Evolutionary conservation across 64 coral and sea anemone species (phyloP).

Genomic region (Porites australiensis): DNA sequence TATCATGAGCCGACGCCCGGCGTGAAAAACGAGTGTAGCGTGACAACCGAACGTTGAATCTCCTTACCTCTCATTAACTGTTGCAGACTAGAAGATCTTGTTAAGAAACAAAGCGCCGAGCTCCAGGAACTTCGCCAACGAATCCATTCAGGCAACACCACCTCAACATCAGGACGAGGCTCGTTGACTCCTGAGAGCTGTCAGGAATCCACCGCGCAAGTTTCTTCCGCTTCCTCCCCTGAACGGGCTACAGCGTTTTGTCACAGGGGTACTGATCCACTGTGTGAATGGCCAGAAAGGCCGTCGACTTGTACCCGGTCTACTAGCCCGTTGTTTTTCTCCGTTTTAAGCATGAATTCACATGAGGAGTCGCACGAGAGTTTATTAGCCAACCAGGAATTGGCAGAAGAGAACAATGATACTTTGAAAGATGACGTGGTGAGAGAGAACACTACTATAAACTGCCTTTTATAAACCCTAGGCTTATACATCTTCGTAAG

Average conservation of each 20-base stretch:
- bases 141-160: conserved; percentile 1
- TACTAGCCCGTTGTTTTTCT: conserved; percentile 1
- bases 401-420: background rate
- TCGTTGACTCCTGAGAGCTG: conserved; percentile 17
- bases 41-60: too few species aligned
- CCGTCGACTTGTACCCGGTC: conserved; percentile 29
- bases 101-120: conserved; percentile 28
- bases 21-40: too few species aligned
- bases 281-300: conserved; percentile 47
- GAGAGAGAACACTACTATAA: background rate
- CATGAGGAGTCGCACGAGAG: background rate
- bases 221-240: background rate
- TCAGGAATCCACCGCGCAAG: background rate
- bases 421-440: background rate
- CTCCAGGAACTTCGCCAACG: conserved; percentile 26
- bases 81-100: conserved; percentile 31
- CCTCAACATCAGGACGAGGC: conserved; percentile 40
- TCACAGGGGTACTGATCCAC: conserved; percentile 17
- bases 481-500: background rate
- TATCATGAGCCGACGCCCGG: too few species aligned
- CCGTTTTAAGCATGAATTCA: conserved; percentile 14
- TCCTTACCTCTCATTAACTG: background rate
- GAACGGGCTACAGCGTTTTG: conserved; percentile 14
- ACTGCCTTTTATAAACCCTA: background rate
- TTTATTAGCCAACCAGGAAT: background rate